Evolutionary conservation across 92 coral and sea anemone genomes (phyloP).

Genomic region (Epizoanthus rinbou): DNA sequence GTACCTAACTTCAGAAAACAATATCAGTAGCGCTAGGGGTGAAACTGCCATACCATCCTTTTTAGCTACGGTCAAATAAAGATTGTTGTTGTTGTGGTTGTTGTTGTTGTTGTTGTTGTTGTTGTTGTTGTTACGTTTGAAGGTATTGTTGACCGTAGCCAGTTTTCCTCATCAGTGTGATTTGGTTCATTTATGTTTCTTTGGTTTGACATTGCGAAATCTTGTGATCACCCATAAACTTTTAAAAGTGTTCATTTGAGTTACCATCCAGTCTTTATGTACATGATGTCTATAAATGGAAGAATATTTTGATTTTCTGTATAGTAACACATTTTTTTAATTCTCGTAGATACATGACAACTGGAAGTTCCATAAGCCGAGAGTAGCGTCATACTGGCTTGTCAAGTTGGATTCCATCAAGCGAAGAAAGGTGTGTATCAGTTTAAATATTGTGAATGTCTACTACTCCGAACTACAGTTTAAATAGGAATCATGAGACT

Average conservation of each 20-base stretch:
- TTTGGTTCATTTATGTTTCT: too few species aligned
- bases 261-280: too few species aligned
- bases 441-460: background rate
- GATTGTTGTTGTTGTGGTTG: too few species aligned
- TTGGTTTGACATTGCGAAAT: background rate
- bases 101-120: too few species aligned
- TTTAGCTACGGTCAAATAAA: too few species aligned
- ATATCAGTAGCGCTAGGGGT: too few species aligned
- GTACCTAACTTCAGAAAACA: background rate
- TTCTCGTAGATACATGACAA: conserved; percentile 78
- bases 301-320: too few species aligned
- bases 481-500: background rate
- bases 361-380: conserved; percentile 97
- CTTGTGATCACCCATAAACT: background rate
- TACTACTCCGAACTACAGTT: background rate
- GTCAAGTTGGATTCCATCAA: conserved; percentile 95
- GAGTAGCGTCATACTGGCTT: conserved; percentile 97
- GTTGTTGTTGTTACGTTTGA: background rate
- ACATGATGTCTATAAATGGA: too few species aligned
- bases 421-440: conserved; percentile 74
- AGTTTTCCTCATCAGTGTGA: too few species aligned
- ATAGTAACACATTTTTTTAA: background rate
- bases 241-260: background rate
- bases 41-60: too few species aligned
- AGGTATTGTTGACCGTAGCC: background rate